These are phyloP conservation scores for Turritopsis dohrnii DNA, from an alignment of 30 jellyfish, hydroid and myxozoan species.

Conservation along the genomic window DNA sequence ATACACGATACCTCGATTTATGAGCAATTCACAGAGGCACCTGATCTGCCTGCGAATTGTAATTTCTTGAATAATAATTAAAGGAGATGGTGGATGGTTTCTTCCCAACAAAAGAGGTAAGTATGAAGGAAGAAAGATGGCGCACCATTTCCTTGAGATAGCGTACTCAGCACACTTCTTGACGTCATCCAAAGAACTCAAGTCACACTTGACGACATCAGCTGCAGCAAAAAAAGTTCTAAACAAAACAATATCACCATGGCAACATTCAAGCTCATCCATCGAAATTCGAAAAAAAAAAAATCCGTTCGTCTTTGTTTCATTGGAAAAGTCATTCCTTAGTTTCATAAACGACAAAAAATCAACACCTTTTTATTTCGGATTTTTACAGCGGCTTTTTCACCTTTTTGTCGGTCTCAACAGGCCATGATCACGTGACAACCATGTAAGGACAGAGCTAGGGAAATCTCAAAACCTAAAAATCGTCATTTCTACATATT, in stretches of 20 bases:
- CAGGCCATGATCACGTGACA: slow-evolving; percentile 90
- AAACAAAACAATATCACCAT: neutral
- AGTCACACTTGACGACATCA: slow-evolving; percentile 67
- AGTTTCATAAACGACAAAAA: too few species aligned
- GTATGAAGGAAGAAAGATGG: neutral
- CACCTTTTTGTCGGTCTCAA: slow-evolving; percentile 51
- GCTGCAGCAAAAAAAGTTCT: slow-evolving; percentile 43
- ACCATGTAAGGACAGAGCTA: slow-evolving; percentile 82
- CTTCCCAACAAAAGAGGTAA: too few species aligned
- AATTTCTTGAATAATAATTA: too few species aligned
- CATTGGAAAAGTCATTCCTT: too few species aligned
- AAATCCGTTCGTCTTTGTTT: too few species aligned
- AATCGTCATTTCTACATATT: too few species aligned
- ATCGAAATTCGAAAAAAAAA: too few species aligned
- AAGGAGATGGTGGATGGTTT: too few species aligned
- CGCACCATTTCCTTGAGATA: slow-evolving; percentile 51
- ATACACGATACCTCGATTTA: too few species aligned
- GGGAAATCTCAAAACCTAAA: slow-evolving; percentile 74
- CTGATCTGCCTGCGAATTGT: too few species aligned
- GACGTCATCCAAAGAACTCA: slow-evolving; percentile 71
- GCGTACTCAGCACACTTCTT: slow-evolving; percentile 53
- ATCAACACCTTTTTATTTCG: slow-evolving; percentile 61
- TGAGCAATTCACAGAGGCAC: too few species aligned
- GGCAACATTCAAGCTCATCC: too few species aligned
- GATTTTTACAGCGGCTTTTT: slow-evolving; percentile 59